Base-by-base conservation (phyloP, 2,888 invertebrate genomes). In the Lacanobia oleracea region DNA sequence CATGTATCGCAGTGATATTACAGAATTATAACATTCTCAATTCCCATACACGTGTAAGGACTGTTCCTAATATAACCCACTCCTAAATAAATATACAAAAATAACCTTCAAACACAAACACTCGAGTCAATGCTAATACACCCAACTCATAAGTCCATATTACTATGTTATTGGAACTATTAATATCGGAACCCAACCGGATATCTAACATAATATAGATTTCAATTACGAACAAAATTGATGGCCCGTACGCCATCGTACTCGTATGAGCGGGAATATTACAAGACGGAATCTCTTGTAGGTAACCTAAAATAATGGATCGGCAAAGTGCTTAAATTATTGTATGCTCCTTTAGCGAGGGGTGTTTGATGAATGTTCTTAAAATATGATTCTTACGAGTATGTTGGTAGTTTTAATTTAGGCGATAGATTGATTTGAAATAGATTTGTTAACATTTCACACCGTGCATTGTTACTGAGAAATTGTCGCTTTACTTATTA, bases 191-290 rank as follows among this genome's bases (percentile, higher is more conserved):
- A 57, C 67, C 72, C 59, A 54, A 67, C 37, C 67, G 67, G 74
- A 61, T 56, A 68, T 72, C 67, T 59, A 54, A 69, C 70, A 72
- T 68, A 77, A 63, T 74, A 77, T 67, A 72, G 72, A 77, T 83
- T 77, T 81, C 75, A 82, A 83, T 84, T 81, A 75, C 62, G 65
- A 57, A 70, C 72, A 62, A 72, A 81, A 85, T 83, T 74, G 80
- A 86, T 86, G 74, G 77, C 64, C 54, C 37, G 67, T 66, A 83
- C 81, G 77, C 75, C 71, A 67, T 68, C 68, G 70, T 80, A 60
- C 71, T 68, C 68, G 69, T 80, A 60, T 72, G 72, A 72, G 37
- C 54, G 50, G 23, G 45, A 63, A 66, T 78, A 82, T 81, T 67
- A 68, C 18, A 14, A n/a, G 43, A 48, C 50, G 53, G 48, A 77